phyloP scores from a whole-genome alignment of 2,888 invertebrate species.

The Apantesis nais region DNA sequence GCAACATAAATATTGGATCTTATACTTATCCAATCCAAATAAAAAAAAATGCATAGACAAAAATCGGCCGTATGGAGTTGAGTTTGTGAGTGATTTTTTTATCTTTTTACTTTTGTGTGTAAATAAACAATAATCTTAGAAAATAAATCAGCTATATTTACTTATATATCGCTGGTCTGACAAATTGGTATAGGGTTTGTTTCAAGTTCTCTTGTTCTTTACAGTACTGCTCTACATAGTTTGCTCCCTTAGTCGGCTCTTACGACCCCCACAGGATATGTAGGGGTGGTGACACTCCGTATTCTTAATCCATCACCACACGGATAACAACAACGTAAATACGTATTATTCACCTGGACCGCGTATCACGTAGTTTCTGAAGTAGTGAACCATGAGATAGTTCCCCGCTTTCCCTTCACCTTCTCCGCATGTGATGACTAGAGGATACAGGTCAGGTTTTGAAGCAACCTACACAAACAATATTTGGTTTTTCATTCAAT shows the following conservation, averaged over 20 bases:
- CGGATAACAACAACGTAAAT: not conserved
- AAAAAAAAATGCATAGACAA: not conserved
- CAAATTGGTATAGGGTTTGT: too few species aligned
- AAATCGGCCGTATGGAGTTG: not conserved
- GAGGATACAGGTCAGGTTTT: conserved; percentile 93
- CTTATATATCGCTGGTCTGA: too few species aligned
- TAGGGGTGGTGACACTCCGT: too few species aligned
- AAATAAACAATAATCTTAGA: too few species aligned
- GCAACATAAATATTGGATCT: not conserved
- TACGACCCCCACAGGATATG: too few species aligned
- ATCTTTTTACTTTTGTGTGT: too few species aligned
- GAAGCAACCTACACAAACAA: conserved; percentile 89
- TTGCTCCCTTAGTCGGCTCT: too few species aligned
- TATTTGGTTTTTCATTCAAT: not conserved
- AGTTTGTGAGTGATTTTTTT: not conserved
- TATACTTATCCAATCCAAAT: not conserved
- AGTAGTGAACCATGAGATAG: conserved; percentile 92
- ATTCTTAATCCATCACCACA: too few species aligned
- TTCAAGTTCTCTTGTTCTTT: too few species aligned
- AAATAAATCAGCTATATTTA: too few species aligned
- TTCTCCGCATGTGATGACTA: conserved; percentile 92
- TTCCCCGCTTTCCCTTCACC: conserved; percentile 89
- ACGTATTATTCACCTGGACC: conserved; percentile 84
- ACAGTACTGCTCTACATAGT: too few species aligned
- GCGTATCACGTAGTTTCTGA: conserved; percentile 90